Evolutionary conservation across 2,113 vertebrate genomes (phyloP), one percentile per base, ranked within the genome.

Genomic region (Circaetus cinerascens): DNA sequence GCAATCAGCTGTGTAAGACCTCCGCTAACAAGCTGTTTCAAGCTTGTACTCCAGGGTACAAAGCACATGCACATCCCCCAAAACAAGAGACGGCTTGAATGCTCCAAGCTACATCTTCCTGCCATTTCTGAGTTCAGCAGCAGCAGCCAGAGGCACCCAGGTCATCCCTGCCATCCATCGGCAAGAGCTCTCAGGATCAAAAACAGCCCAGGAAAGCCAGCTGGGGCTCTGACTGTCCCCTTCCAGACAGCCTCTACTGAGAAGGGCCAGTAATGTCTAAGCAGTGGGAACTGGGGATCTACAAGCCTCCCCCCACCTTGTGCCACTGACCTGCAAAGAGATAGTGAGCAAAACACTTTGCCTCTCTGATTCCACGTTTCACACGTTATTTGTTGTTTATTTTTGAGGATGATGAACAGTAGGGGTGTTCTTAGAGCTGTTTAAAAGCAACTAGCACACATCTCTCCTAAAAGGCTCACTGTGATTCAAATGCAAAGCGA

Each of bases 351-450:
- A 88, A 74, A 59, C 40, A 27, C 27, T 66, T 34, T 34, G 19
- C 15, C 20, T 38, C 11, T 56, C 74, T 34, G 20, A 57, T 19
- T 57, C 11, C 38, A 40, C 0, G 0, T 45, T 74, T 83, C 38
- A 36, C 38, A 43, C 0, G 0, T 48, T 56, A 30, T 57, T 86
- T 75, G 36, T 22, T 93, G n/a, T 62, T 90, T 86, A 38, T 88
- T 73, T 73, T 2, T 5, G 12, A 45, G 14, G 18, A 40, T 22
- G 30, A 43, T 59, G 53, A 91, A 34, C 16, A 75, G 34, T 13
- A 64, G 14, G 7, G 40, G 45, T 56, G 38, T 69, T 60, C 46
- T 80, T 43, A 50, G 15, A 66, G 26, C 15, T 60, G 36, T 38
- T 64, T 82, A 34, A 94, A 59, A 63, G 27, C 41, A 77, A 26